Evolutionary conservation across 2,113 vertebrate species (phyloP).

Genomic region (Zootoca vivipara): DNA sequence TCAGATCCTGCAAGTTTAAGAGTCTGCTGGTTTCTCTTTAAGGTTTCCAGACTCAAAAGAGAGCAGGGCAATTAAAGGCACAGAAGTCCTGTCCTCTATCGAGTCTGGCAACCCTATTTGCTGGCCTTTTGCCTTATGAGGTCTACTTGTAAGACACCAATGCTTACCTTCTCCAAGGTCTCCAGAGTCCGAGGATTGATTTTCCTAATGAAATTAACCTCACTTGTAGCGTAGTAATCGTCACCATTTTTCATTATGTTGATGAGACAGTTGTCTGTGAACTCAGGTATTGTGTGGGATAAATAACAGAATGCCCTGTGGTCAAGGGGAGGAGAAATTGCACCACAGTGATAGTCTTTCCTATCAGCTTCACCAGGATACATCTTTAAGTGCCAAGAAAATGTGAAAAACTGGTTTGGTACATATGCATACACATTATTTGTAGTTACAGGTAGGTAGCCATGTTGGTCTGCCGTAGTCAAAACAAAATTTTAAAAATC

Average conservation of each 20-base stretch:
- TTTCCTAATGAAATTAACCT: slow-evolving; percentile 92
- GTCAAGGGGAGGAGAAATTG: background rate
- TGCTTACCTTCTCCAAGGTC: slow-evolving; percentile 84
- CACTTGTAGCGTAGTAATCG: slow-evolving; percentile 89
- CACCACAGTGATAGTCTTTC: background rate
- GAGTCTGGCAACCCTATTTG: too few relatives aligned
- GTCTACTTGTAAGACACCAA: background rate
- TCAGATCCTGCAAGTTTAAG: too few relatives aligned
- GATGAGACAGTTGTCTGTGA: slow-evolving; percentile 96
- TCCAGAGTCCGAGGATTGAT: slow-evolving; percentile 87
- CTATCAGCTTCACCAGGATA: background rate
- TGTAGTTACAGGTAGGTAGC: too few relatives aligned
- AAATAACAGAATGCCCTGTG: slow-evolving; percentile 87
- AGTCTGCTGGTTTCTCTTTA: too few relatives aligned
- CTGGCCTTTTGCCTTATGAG: background rate
- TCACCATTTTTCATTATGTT: slow-evolving; percentile 90
- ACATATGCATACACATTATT: background rate
- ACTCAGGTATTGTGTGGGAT: slow-evolving; percentile 86
- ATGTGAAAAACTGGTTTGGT: background rate
- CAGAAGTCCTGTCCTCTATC: too few relatives aligned
- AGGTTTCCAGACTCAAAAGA: too few relatives aligned
- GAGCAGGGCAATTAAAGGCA: too few relatives aligned
- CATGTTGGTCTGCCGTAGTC: too few relatives aligned
- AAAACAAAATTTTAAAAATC: too few relatives aligned
- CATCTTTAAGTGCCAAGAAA: background rate